Evolutionary conservation across 2,888 invertebrate species (phyloP), one percentile per base, ranked within the genome.

Genomic region (Ormyrus thymus): DNA sequence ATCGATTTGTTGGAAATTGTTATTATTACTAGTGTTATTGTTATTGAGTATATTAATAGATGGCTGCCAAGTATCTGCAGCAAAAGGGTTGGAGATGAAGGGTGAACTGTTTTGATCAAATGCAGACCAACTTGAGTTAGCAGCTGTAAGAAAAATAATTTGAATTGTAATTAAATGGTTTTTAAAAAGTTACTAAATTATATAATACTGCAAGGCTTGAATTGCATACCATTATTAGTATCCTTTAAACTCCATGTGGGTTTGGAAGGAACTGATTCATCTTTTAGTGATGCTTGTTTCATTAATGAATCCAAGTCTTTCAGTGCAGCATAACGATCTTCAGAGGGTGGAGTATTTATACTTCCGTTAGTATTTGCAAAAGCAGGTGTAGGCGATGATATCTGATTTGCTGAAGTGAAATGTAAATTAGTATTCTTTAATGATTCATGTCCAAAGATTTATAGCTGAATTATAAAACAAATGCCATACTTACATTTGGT

Each of bases 251-350:
- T 87, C 89, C 89, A 89, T 66, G 87, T 82, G 48, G 84, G 82
- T 68, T 85, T 83, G 9, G 86, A 77, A 61, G 84, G 62, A 50
- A 84, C 74, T 48, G 84, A 83, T 78, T 89, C 89, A 65, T 89
- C 89, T 76, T 88, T 89, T 13, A 90, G 81, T 74, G 88, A 89
- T 13, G 87, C 86, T 79, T 89, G 89, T 79, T 92, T 92, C 91
- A 93, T 93, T 81, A 92, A 87, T 66, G 91, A 92, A 87, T 98
- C 98, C 86, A 98, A 93, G 91, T 98, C 98, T 90, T 98, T 97
- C 80, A 98, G 92, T 70, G 98, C 98, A 83, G 98, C 98, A 91
- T 98, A 98, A 84, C 97, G 95, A 91, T 98, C 98, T 92, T 95
- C 96, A 87, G 93, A 88, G 29, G 91, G 90, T 58, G 89, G 88